Evolutionary conservation across 2,113 vertebrate genomes (phyloP), one percentile per base, ranked within the genome.

Genomic region (Datnioides undecimradiatus): DNA sequence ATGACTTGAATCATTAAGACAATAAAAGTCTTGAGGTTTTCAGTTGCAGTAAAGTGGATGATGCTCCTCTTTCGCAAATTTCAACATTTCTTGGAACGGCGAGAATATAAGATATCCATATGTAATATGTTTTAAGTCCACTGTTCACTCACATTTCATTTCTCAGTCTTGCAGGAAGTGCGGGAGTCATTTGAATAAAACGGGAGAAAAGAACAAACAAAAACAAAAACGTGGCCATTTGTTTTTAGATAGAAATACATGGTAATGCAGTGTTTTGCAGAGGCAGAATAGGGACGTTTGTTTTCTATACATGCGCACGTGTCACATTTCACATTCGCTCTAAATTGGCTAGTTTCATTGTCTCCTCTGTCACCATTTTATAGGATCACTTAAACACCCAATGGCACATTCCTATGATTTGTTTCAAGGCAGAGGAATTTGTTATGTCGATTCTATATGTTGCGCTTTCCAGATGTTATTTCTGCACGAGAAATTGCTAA

Each of bases 111-210:
- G 40, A 73, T 34, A 79, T 57, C 16, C 13, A 48, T 67, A 51
- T 49, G 29, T 54, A 38, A 71, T 76, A 62, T 69, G 52, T 76
- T 79, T 68, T 41, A 60, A 73, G 34, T 63, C 57, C 49, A 79
- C 25, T 80, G 82, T 82, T 88, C 87, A 68, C 76, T 91, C 66
- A 76, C 62, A 80, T 83, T 87, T 85, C n/a, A 82, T 75, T 66
- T 79, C 52, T 59, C 54, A 63, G 58, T 68, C 51, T 79, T 69
- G 66, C 2, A 51, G 43, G 43, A 55, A 68, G 45, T 34, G 58
- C 51, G 25, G 70, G 76, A 77, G 62, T 58, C 33, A 70, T 84
- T 81, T 81, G 68, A 87, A 82, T 74, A 73, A 80, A 83, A 75
- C 67, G 8, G 12, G 17, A 73, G 58, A 69, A 57, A 43, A n/a